Conservation (phyloP, 2,113 vertebrate genomes). For the Kryptolebias marmoratus region DNA sequence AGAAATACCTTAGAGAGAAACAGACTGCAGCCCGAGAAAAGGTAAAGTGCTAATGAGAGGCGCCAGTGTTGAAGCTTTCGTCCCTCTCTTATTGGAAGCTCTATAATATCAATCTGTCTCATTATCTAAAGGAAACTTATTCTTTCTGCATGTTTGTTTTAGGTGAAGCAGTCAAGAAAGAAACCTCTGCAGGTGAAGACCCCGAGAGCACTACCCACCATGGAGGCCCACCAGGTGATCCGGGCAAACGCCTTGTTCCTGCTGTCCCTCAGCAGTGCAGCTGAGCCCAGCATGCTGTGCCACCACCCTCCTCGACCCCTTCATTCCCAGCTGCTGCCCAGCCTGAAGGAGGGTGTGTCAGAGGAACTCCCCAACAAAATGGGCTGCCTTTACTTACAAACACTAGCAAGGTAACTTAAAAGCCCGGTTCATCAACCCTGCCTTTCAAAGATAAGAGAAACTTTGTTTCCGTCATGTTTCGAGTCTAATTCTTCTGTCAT, state of each 20-base stretch:
- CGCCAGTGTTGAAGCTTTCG: background rate
- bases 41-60: conserved; percentile 74
- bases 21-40: conserved; percentile 97
- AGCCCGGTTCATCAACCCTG: background rate
- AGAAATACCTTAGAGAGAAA: conserved; percentile 97
- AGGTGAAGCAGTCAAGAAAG: conserved; percentile 97
- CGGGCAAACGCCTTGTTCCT: conserved; percentile 96
- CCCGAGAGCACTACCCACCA: conserved; percentile 93
- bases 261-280: conserved; percentile 94
- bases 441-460: background rate
- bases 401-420: conserved; percentile 85
- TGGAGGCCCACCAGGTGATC: conserved; percentile 99
- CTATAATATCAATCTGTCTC: background rate
- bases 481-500: background rate
- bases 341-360: conserved; percentile 95
- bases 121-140: background rate
- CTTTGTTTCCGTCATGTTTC: background rate
- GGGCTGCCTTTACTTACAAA: conserved; percentile 97
- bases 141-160: background rate
- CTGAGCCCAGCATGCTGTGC: conserved; percentile 93
- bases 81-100: background rate
- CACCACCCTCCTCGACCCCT: conserved; percentile 92
- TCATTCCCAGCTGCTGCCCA: conserved; percentile 93
- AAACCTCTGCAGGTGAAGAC: conserved; percentile 97
- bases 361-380: conserved; percentile 96